Evolutionary conservation across 2,797 vertebrate species (phyloP).

Genomic region (Lutjanus argentimaculatus): DNA sequence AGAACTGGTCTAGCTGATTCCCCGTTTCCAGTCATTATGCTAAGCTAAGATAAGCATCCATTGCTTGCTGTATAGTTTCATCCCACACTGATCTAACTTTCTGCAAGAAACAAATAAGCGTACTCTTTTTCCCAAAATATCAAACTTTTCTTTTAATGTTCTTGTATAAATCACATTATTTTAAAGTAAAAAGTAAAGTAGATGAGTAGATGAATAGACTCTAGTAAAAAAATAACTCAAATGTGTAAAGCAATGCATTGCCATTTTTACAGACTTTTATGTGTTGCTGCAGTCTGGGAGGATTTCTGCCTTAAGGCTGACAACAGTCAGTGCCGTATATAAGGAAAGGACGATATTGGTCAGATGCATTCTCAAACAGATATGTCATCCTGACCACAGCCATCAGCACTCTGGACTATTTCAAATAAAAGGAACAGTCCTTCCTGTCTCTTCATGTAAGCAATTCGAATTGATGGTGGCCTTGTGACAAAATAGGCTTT

Average conservation of each 20-base stretch:
- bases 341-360: neutral
- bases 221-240: neutral
- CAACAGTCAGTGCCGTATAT: neutral
- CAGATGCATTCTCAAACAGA: neutral
- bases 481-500: constrained; percentile 20
- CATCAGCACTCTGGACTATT: constrained; percentile 7
- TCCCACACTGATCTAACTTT: neutral
- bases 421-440: constrained; percentile 1
- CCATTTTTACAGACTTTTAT: neutral
- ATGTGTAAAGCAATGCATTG: neutral
- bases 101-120: neutral
- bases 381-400: neutral
- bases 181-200: neutral
- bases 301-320: neutral
- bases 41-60: neutral
- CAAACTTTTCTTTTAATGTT: neutral
- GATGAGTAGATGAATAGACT: too few species aligned
- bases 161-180: neutral
- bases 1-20: neutral
- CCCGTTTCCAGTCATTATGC: neutral
- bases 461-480: neutral
- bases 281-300: neutral
- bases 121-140: neutral
- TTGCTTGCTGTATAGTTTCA: neutral
- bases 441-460: constrained; percentile 10